Conservation (phyloP, 2,797 vertebrate genomes). For the Anas capensis region DNA sequence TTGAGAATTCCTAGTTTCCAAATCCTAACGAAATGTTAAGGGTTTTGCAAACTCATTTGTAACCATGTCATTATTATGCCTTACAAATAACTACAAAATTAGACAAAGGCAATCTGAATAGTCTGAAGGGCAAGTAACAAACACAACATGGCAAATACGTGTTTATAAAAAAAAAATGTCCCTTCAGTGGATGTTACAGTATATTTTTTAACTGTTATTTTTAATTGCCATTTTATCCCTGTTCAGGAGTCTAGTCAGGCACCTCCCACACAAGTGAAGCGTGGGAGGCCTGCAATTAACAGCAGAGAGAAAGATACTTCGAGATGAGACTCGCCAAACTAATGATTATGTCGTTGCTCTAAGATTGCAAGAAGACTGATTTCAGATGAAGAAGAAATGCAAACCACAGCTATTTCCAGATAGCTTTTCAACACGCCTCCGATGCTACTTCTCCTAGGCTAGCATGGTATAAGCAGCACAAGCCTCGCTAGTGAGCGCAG, state of each 20-base stretch:
- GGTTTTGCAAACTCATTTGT: neutral
- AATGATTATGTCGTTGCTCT: neutral
- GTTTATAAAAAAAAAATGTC: neutral
- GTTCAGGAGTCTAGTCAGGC: neutral
- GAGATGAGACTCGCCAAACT: neutral
- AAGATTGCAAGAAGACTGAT: neutral
- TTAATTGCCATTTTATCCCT: constrained; percentile 10
- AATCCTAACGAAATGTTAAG: neutral
- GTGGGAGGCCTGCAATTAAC: constrained; percentile 23
- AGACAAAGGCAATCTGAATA: neutral
- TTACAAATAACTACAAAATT: neutral
- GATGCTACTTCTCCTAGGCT: neutral
- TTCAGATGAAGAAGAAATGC: neutral
- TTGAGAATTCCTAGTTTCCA: neutral
- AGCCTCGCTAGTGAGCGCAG: neutral
- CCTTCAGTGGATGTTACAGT: neutral
- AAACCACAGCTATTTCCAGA: neutral
- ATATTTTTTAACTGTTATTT: neutral
- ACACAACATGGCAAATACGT: neutral
- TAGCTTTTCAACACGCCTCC: neutral
- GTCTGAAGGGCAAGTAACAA: neutral
- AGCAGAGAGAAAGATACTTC: neutral
- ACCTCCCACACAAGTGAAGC: constrained; percentile 6
- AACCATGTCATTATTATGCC: neutral
- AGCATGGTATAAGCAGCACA: neutral